These are phyloP conservation scores for Jaculus jaculus DNA, from an alignment of 2,113 vertebrate genomes.

Conservation along the genomic window DNA sequence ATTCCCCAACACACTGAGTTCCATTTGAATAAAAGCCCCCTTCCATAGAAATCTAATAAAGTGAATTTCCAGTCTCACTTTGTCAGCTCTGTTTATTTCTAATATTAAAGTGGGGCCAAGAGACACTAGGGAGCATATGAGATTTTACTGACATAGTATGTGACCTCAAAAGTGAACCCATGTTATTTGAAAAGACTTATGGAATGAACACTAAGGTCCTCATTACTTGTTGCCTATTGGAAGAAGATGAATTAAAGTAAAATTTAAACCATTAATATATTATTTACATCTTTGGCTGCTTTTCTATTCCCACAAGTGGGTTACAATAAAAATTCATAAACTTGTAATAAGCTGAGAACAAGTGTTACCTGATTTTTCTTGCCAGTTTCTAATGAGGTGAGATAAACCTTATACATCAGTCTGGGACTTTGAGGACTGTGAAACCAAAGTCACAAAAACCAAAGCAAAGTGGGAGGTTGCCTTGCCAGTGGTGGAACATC, in stretches of 20 bases:
- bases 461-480: neutral
- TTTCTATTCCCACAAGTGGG: slow-evolving; percentile 75
- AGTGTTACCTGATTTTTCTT: slow-evolving; percentile 68
- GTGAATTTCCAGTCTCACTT: neutral
- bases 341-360: slow-evolving; percentile 63
- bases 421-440: slow-evolving; percentile 18
- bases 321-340: slow-evolving; percentile 74
- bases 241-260: slow-evolving; percentile 64
- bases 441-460: slow-evolving; percentile 51
- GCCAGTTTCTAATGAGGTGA: slow-evolving; percentile 74
- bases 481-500: neutral
- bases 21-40: neutral
- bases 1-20: too few species aligned
- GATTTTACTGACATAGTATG: slow-evolving; percentile 5
- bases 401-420: slow-evolving; percentile 67
- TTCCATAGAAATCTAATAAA: neutral
- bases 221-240: slow-evolving; percentile 18
- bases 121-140: neutral
- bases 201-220: slow-evolving; percentile 21
- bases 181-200: slow-evolving; percentile 11
- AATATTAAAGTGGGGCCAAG: neutral
- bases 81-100: neutral
- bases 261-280: slow-evolving; percentile 70
- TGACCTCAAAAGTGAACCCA: slow-evolving; percentile 32
- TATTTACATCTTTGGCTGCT: slow-evolving; percentile 70